Conservation (phyloP, 1,140 invertebrate species). For the Macrocentrus cingulum region DNA sequence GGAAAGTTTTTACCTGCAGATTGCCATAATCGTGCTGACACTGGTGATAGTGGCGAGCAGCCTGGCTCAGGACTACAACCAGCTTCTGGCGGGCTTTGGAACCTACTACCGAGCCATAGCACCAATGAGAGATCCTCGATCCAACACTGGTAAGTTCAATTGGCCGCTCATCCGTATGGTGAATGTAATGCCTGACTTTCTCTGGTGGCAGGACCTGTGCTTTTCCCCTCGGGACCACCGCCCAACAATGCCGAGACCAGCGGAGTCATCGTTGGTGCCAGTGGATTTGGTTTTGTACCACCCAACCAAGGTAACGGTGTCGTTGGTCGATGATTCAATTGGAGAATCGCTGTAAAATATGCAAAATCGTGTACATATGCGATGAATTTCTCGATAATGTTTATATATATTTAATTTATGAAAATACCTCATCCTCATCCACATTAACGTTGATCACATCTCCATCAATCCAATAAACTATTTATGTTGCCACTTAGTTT, state of each 20-base stretch:
- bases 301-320: constrained; percentile 61
- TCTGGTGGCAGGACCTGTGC: constrained; percentile 64
- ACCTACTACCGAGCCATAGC: constrained; percentile 37
- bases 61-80: constrained; percentile 47
- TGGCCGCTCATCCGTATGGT: constrained; percentile 8
- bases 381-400: no score
- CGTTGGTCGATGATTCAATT: constrained; percentile 21
- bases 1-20: constrained; percentile 46
- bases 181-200: constrained; percentile 21
- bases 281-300: constrained; percentile 74
- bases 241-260: constrained; percentile 66
- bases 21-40: constrained; percentile 41
- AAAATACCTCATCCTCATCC: not conserved
- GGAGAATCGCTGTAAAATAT: not conserved
- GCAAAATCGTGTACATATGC: constrained; percentile 3
- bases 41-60: constrained; percentile 37
- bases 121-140: constrained; percentile 50
- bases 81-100: constrained; percentile 50
- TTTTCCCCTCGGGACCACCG: constrained; percentile 69
- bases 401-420: no score
- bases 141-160: constrained; percentile 38
- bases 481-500: not conserved
- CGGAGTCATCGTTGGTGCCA: constrained; percentile 71
- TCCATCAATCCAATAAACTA: not conserved
- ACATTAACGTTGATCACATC: not conserved